Base-by-base conservation (phyloP, 1,140 invertebrate species). In the Steinernema feltiae region DNA sequence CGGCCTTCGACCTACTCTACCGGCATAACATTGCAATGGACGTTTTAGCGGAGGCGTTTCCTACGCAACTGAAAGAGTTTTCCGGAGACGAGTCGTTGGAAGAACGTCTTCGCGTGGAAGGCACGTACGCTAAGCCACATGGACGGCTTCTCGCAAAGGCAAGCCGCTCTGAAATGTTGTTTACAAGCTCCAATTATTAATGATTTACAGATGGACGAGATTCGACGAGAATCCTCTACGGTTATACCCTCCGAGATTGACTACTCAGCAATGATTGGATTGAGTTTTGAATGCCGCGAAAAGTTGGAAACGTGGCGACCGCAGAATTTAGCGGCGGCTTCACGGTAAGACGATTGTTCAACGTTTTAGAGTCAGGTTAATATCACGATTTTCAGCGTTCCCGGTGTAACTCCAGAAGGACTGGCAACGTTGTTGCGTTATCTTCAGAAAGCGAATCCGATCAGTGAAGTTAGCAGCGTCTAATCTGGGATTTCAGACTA, bases 341-440 rank as follows among this genome's bases (percentile, higher is more conserved):
- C 82, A 7, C 63, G 82, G 74, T 75, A n/a, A 15, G 48, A 21
- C 18, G 15, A 12, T 29, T 18, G 41, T 46, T 17, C 15, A 72
- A 18, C 41, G 21, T n/a, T 21, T 3, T n/a, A 75, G 24, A n/a
- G n/a, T n/a, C n/a, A 18, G 74, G 29, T n/a, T 29, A n/a, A n/a
- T 75, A 29, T 17, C 30, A 72, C 15, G n/a, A 17, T 74, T 75
- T n/a, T n/a, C n/a, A 76, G 75, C 3, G 75, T 83, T 12, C 71
- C 77, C 48, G 82, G 82, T 29, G 74, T 83, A 18, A 84, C 82
- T 18, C 82, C 82, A 7, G 81, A 82, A 21, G 82, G 76, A n/a
- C 70, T 83, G 27, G 71, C 81, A 30, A 63, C 69, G 1, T 72
- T 83, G 18, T 70, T 83, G 32, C 69, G 79, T n/a, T 72, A 82